A percentile compares a stretch with the other conserved stretches of the same genome.
Conservation (phyloP, 2,797 vertebrate genomes). For the Anolis apletophallus region DNA sequence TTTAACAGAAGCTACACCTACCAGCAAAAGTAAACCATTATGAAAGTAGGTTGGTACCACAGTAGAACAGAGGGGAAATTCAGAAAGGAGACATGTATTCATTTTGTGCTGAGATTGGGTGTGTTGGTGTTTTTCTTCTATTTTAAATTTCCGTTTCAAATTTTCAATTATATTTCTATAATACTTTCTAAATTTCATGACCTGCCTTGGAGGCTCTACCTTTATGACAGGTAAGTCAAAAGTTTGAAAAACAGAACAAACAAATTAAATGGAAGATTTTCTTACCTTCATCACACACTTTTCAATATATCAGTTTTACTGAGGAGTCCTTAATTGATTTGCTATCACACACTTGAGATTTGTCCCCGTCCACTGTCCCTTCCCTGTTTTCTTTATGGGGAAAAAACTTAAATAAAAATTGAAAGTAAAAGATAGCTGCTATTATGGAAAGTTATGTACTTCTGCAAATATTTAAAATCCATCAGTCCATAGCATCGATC, state of each 20-base stretch:
- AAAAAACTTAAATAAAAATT: too few species aligned
- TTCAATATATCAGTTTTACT: too few species aligned
- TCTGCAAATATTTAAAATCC: too few species aligned
- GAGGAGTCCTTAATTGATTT: too few species aligned
- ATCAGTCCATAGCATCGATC: too few species aligned
- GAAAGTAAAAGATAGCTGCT: too few species aligned
- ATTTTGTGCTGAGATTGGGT: neutral
- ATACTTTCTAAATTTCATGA: neutral
- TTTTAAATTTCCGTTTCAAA: neutral
- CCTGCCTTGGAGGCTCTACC: neutral
- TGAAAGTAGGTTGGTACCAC: neutral
- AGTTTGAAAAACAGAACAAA: neutral
- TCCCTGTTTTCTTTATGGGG: too few species aligned
- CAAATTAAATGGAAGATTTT: too few species aligned
- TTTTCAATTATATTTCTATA: neutral
- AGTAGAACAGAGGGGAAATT: neutral
- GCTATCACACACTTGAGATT: too few species aligned
- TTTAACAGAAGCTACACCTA: fast-evolving
- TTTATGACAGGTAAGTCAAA: neutral
- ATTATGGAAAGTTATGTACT: too few species aligned
- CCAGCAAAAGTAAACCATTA: neutral
- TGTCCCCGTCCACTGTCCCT: too few species aligned
- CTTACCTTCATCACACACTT: too few species aligned
- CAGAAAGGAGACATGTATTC: neutral
- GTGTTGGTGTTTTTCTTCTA: neutral